Percentiles rank a stretch among this genome's conserved stretches.
These are phyloP conservation scores for Melanotaenia duboulayi DNA, from an alignment of 2,113 vertebrate species.

Conservation along the genomic window DNA sequence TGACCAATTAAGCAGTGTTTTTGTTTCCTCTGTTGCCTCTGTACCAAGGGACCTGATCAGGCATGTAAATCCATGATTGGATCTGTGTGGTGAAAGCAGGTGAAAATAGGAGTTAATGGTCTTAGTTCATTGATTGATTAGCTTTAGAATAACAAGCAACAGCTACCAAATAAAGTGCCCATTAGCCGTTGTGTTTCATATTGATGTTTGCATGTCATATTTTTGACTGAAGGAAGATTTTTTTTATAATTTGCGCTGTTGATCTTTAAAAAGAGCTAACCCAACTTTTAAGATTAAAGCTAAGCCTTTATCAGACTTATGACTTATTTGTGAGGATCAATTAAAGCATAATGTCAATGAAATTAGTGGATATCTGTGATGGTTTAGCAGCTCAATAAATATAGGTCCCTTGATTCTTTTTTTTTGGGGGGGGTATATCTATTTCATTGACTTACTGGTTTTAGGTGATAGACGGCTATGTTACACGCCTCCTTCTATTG, in stretches of 20 bases:
- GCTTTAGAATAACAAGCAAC: conserved; percentile 41
- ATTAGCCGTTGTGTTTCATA: conserved; percentile 48
- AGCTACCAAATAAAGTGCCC: conserved; percentile 30
- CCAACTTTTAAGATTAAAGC: not conserved
- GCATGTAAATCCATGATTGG: conserved; percentile 43
- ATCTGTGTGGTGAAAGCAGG: conserved; percentile 18
- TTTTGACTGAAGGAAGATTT: conserved; percentile 8
- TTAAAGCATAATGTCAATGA: not conserved
- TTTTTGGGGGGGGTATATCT: not conserved
- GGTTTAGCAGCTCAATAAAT: not conserved
- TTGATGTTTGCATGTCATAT: conserved; percentile 14
- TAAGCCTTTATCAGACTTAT: not conserved
- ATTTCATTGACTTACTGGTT: not conserved
- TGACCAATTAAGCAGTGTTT: conserved; percentile 52
- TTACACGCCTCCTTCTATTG: too few species aligned
- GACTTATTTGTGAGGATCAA: conserved; percentile 18
- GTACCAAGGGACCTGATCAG: conserved; percentile 23
- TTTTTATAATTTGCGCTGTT: not conserved
- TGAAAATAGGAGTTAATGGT: conserved; percentile 32
- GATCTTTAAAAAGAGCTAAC: not conserved
- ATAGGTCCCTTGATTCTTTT: not conserved
- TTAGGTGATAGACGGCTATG: too few species aligned
- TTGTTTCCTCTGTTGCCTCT: conserved; percentile 2
- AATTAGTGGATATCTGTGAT: conserved; percentile 2
- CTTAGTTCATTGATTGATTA: conserved; percentile 46